Base-by-base conservation (phyloP, 2,113 vertebrate genomes). In the Proteles cristata region DNA sequence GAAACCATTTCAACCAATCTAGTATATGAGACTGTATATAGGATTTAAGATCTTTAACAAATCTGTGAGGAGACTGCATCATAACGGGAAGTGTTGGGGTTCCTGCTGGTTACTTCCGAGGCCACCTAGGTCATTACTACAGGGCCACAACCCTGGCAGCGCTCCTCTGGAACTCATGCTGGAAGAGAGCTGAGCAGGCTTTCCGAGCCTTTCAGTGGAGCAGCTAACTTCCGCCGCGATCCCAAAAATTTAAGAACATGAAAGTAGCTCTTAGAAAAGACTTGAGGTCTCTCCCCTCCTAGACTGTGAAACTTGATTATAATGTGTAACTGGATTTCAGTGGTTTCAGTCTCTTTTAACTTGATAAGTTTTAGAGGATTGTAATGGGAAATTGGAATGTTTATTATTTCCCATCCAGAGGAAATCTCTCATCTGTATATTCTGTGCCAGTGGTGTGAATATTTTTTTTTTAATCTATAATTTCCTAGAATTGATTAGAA, bases 401-500 rank as follows among this genome's bases (percentile, higher is more conserved):
- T 93, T 86, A 74, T 94, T 90, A 92, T 95, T 91, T 86, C 35
- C 65, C 43, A 83, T 17, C 16, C 74, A 26, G 33, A 77, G 66
- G 77, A 97, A 88, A 74, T 65, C 45, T 76, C 89, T 45, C 55
- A 19, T 86, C 28, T 92, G 1, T 92, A 77, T 79, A 73, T 92
- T 83, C 58, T 86, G 35, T 76, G 53, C n/a, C 21, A 43, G 2
- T 83, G 84, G 28, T 58, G 3, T 87, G 33, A 28, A 35, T 80
- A 73, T 83, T n/a, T 31, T 89, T 19, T 16, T 89, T 19, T 16
- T 31, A 96, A 86, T 71, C 61, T 81, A 15, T 77, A 63, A 66
- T 92, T 90, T 94, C 43, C 35, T 93, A 73, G 43, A 90, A 74
- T 58, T 94, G 73, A 65, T 77, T 90, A 92, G 43, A 93, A 96